Evolutionary conservation across 2,888 invertebrate species (phyloP), one percentile per base, ranked within the genome.

Genomic region (Chrysomela aeneicollis): DNA sequence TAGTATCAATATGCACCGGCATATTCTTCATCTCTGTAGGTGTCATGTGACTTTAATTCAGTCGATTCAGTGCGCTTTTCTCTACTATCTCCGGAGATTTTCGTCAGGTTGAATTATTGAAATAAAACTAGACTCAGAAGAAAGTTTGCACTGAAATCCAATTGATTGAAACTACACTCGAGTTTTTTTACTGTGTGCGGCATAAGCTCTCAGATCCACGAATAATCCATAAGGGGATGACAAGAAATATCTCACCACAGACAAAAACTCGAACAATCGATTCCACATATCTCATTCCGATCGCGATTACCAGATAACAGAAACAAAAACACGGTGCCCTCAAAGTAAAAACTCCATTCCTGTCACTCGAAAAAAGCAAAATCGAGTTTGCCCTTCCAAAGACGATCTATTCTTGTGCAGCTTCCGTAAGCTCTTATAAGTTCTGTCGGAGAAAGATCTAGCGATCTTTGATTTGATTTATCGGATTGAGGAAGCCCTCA

Each of bases 381-480:
- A 68, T 70, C 66, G 66, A 70, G 66, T 68, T 67, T 68, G 54
- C 52, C 49, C 46, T 51, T 42, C 49, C 51, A 58, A 52, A 59
- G 66, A 59, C 66, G 66, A 66, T 66, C 66, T 62, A 71, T 71
- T 67, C 71, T 66, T 63, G 71, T 62, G 61, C 66, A 60, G 69
- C 69, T 71, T 67, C 71, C 63, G 64, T 71, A 71, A 71, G 68
- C 67, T 67, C 72, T 72, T 72, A 70, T 71, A 67, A 72, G 73
- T 70, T 71, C 73, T 63, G 69, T 66, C 67, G 70, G 67, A 67
- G 66, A 63, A 61, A 70, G 70, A 70, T 70, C 71, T 70, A 71
- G 71, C 73, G 77, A 78, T 79, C 79, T 79, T 78, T 79, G 79
- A 79, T 79, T 79, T 78, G 77, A 77, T 78, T 76, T 78, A 79